Evolutionary conservation across 2,113 vertebrate genomes (phyloP).

Genomic region (Gnathonemus longibarbis): DNA sequence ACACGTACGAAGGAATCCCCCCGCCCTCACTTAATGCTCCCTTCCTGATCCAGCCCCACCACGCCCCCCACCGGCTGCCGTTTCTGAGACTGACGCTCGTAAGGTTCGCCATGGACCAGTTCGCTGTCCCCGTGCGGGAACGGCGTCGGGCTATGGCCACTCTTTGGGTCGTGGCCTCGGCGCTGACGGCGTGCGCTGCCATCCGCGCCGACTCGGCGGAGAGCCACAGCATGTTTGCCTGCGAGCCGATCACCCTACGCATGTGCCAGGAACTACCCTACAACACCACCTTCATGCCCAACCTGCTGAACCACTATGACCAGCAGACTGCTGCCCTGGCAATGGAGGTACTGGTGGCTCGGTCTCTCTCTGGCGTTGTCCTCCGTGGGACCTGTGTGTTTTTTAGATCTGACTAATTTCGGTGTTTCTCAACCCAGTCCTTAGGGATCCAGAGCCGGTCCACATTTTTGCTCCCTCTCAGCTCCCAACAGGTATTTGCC

Average conservation of each 20-base stretch:
- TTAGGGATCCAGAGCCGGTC: not conserved
- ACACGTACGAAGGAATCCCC: slow-evolving; percentile 13
- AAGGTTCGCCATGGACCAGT: not conserved
- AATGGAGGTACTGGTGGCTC: slow-evolving; percentile 81
- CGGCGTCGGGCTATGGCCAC: slow-evolving; percentile 6
- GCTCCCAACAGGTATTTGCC: not conserved
- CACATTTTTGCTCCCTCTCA: not conserved
- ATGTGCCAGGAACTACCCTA: slow-evolving; percentile 98
- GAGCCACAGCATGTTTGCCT: slow-evolving; percentile 89
- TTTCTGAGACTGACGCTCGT: not conserved
- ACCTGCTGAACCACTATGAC: slow-evolving; percentile 96
- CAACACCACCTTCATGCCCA: slow-evolving; percentile 97
- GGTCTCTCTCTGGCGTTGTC: not conserved
- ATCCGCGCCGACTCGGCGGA: slow-evolving; percentile 52
- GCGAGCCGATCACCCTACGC: slow-evolving; percentile 87
- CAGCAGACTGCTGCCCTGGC: slow-evolving; percentile 92
- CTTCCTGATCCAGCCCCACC: not conserved
- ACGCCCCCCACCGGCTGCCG: slow-evolving; percentile 4
- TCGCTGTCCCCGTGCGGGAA: not conserved
- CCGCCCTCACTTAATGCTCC: not conserved
- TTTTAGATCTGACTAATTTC: not conserved
- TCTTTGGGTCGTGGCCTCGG: slow-evolving; percentile 36
- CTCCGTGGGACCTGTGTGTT: not conserved
- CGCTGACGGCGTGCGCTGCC: slow-evolving; percentile 39
- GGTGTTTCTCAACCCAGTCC: not conserved